Conservation (phyloP, 2,113 vertebrate genomes). For the Eulemur macaco region DNA sequence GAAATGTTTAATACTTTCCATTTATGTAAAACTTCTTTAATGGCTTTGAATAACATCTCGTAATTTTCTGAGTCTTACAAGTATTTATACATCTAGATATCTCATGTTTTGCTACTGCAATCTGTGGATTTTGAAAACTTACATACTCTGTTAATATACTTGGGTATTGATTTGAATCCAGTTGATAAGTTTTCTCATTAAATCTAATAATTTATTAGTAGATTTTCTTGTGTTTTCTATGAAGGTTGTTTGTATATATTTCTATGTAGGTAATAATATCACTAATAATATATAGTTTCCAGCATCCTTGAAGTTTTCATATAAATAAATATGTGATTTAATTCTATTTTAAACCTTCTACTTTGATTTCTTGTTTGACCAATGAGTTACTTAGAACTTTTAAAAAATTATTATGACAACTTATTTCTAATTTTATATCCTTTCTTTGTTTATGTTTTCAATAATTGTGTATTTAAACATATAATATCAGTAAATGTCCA, state of each 20-base stretch:
- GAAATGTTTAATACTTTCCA: neutral
- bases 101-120: neutral
- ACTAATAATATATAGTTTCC: neutral
- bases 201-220: neutral
- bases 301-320: neutral
- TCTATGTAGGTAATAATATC: neutral
- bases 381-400: neutral
- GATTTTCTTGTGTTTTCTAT: neutral
- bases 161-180: neutral
- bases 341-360: neutral
- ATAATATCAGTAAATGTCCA: neutral
- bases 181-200: neutral
- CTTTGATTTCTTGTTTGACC: neutral
- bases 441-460: constrained; percentile 1
- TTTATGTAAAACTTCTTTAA: neutral
- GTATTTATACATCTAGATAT: neutral
- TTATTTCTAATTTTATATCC: constrained; percentile 5
- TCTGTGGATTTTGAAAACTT: neutral
- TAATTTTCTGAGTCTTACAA: neutral
- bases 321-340: neutral
- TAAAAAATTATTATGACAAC: neutral
- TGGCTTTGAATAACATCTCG: neutral
- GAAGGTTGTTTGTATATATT: neutral
- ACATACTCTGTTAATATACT: neutral
- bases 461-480: neutral